These are phyloP conservation scores for Carposina sasakii DNA, from an alignment of 1,140 invertebrate species.

Conservation along the genomic window DNA sequence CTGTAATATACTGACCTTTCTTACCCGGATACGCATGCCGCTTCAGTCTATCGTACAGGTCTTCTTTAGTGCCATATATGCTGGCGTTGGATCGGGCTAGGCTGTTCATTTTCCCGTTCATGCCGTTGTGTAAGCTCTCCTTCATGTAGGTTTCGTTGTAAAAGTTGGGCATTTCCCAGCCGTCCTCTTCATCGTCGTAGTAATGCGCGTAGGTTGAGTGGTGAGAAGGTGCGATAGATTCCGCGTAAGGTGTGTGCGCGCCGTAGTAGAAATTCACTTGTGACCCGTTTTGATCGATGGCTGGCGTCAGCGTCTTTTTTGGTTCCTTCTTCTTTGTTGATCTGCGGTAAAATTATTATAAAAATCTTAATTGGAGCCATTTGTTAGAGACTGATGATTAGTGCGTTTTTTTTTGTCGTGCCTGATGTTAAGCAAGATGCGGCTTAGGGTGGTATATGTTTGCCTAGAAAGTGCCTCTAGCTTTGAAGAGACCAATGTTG, in stretches of 20 bases:
- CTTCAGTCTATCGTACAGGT: conserved; percentile 95
- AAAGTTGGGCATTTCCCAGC: conserved; percentile 98
- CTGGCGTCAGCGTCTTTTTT: conserved; percentile 89
- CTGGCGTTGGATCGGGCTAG: conserved; percentile 92
- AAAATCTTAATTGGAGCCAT: too few species aligned
- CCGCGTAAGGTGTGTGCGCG: conserved; percentile 91
- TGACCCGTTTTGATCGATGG: conserved; percentile 90
- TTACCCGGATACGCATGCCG: conserved; percentile 96
- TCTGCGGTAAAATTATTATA: conserved; percentile 67
- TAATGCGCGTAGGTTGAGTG: conserved; percentile 97
- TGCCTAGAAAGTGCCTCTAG: too few species aligned
- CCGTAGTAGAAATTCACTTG: conserved; percentile 98
- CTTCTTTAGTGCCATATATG: conserved; percentile 96
- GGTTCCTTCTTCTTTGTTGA: conserved; percentile 87
- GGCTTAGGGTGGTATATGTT: too few species aligned
- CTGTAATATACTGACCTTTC: conserved; percentile 82
- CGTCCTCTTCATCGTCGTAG: conserved; percentile 95
- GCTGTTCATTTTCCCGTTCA: conserved; percentile 88
- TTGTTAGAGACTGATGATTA: too few species aligned
- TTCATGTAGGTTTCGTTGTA: conserved; percentile 98
- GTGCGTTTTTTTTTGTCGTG: too few species aligned
- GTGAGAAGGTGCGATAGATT: conserved; percentile 94
- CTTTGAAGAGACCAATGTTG: too few species aligned
- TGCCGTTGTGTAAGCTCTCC: conserved; percentile 86
- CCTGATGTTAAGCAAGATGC: not conserved